Conservation (phyloP, 1,140 invertebrate species). For the Drosophila burlai region DNA sequence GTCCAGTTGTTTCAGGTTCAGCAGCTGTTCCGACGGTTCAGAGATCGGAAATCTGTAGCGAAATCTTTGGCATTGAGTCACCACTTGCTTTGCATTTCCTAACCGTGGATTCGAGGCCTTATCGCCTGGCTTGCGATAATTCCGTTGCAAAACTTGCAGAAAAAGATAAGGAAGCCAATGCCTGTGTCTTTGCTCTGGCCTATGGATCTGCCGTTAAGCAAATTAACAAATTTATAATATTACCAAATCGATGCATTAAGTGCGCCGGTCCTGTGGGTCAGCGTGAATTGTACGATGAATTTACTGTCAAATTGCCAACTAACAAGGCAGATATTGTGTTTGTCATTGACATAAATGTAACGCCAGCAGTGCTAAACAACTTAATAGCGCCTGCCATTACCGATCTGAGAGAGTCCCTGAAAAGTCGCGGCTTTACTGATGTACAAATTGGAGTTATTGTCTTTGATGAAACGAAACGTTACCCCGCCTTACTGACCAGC, state of each 20-base stretch:
- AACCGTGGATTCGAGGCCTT: conserved; percentile 81
- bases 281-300: conserved; percentile 87
- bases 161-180: conserved; percentile 86
- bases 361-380: conserved; percentile 77
- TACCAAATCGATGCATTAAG: conserved; percentile 88
- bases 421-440: conserved; percentile 87
- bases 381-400: conserved; percentile 82
- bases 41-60: conserved; percentile 86
- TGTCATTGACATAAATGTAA: conserved; percentile 88
- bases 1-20: conserved; percentile 86
- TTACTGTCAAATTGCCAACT: conserved; percentile 88
- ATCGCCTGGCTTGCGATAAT: conserved; percentile 89
- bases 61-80: conserved; percentile 88
- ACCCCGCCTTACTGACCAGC: conserved; percentile 87
- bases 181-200: conserved; percentile 87
- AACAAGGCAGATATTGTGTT: conserved; percentile 91
- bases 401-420: conserved; percentile 84
- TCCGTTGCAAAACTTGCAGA: conserved; percentile 85
- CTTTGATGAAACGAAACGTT: conserved; percentile 86
- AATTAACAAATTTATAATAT: conserved; percentile 85
- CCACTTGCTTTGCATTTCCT: conserved; percentile 86
- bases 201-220: conserved; percentile 87
- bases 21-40: not conserved
- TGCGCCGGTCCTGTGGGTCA: conserved; percentile 87
- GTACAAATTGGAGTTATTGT: conserved; percentile 87